Evolutionary conservation across 2,113 vertebrate species (phyloP).

Genomic region (Paramisgurnus dabryanus): DNA sequence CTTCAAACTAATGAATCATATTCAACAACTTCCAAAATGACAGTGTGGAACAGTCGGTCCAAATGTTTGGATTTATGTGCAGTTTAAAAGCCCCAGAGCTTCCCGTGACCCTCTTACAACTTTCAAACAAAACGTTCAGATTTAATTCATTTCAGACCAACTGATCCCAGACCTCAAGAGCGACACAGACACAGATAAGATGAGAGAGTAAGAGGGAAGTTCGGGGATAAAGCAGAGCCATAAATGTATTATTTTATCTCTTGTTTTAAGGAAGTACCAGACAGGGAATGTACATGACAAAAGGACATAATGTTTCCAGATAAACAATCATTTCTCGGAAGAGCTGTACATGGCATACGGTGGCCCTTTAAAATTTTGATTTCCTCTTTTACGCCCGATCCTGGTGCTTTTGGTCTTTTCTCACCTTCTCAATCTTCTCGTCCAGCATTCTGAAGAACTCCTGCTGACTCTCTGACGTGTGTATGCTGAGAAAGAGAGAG

Average conservation of each 20-base stretch:
- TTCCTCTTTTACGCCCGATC: conserved; percentile 41
- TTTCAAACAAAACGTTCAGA: not conserved
- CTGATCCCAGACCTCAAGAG: not conserved
- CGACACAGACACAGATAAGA: not conserved
- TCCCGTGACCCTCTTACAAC: not conserved
- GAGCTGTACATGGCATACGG: not conserved
- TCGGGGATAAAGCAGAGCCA: not conserved
- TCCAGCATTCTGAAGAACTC: conserved; percentile 99
- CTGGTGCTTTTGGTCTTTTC: conserved; percentile 24
- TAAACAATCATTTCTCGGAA: conserved; percentile 8
- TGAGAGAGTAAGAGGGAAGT: not conserved
- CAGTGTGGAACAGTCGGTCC: not conserved
- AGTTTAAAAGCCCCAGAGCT: not conserved
- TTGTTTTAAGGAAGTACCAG: conserved; percentile 27
- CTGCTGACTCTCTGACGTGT: conserved; percentile 98
- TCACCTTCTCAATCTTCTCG: conserved; percentile 99
- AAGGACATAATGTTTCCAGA: conserved; percentile 29
- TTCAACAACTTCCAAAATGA: not conserved
- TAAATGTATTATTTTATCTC: conserved; percentile 8
- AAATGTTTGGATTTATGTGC: not conserved
- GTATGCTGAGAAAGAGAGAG: conserved; percentile 83
- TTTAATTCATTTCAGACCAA: conserved; percentile 4
- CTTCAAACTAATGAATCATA: not conserved
- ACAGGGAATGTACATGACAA: not conserved
- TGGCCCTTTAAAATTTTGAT: conserved; percentile 60